These are phyloP conservation scores for Typhlomys cinereus DNA, from an alignment of 2,113 vertebrate species.

Conservation along the genomic window DNA sequence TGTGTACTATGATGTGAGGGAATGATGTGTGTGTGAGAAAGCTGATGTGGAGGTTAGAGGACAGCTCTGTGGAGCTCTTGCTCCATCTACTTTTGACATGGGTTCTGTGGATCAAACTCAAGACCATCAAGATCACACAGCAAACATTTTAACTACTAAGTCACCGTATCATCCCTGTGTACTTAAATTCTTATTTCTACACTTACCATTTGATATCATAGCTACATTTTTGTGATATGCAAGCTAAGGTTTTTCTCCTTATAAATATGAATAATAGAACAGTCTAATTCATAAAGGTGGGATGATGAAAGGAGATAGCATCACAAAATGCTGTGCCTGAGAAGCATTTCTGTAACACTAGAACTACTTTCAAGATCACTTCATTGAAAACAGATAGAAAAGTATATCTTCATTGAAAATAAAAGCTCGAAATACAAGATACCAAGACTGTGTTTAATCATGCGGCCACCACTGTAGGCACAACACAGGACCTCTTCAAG, in stretches of 20 bases:
- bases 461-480: background rate
- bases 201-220: background rate
- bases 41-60: too few species aligned
- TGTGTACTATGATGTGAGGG: too few species aligned
- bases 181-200: slow-evolving; percentile 22
- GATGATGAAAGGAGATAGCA: background rate
- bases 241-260: background rate
- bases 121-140: too few species aligned
- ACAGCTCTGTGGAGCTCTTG: too few species aligned
- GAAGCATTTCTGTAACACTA: background rate
- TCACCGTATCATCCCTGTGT: too few species aligned
- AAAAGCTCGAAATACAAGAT: slow-evolving; percentile 8
- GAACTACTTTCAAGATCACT: background rate
- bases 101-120: too few species aligned
- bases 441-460: background rate
- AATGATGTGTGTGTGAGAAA: too few species aligned
- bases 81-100: too few species aligned
- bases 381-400: too few species aligned
- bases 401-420: background rate
- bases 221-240: background rate
- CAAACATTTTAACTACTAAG: too few species aligned
- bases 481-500: background rate
- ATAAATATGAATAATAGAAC: slow-evolving; percentile 1
- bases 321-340: background rate
- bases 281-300: background rate